Conservation (phyloP, 2,113 vertebrate species). For the Ceyx melanurus region DNA sequence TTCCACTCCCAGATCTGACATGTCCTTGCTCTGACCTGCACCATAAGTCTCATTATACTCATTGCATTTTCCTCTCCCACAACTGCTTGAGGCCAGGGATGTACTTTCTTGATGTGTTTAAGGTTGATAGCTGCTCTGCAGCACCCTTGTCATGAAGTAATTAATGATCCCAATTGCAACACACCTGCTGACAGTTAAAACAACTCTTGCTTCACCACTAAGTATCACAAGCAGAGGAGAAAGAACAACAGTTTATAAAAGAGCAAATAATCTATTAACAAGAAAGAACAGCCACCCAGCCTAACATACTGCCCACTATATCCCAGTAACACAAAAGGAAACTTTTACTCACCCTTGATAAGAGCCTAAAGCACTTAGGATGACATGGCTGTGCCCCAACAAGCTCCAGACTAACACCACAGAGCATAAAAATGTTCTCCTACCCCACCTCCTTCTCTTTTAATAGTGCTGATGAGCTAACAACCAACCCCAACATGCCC, state of each 20-base stretch:
- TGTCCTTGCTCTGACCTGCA: background rate
- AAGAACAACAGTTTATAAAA: background rate
- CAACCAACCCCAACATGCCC: background rate
- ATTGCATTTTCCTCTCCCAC: background rate
- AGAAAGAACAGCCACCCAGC: background rate
- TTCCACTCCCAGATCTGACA: background rate
- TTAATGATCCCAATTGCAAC: background rate
- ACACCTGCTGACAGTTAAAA: too few species aligned
- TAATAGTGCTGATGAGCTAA: background rate
- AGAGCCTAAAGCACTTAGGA: background rate
- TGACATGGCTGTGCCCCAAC: too few species aligned
- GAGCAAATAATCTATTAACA: background rate
- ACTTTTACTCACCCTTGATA: background rate
- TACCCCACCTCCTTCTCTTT: background rate
- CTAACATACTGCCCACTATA: background rate
- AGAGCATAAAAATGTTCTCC: fast-evolving
- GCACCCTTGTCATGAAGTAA: too few species aligned
- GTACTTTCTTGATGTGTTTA: background rate
- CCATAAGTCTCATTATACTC: background rate
- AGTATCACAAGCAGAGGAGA: background rate
- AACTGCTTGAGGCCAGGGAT: background rate
- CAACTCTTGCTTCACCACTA: background rate
- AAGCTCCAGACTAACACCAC: background rate
- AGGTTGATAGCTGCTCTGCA: background rate
- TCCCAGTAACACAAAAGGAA: background rate